Evolutionary conservation across 1,140 invertebrate species (phyloP), one percentile per base, ranked within the genome.

Genomic region (Drosophila melanica): DNA sequence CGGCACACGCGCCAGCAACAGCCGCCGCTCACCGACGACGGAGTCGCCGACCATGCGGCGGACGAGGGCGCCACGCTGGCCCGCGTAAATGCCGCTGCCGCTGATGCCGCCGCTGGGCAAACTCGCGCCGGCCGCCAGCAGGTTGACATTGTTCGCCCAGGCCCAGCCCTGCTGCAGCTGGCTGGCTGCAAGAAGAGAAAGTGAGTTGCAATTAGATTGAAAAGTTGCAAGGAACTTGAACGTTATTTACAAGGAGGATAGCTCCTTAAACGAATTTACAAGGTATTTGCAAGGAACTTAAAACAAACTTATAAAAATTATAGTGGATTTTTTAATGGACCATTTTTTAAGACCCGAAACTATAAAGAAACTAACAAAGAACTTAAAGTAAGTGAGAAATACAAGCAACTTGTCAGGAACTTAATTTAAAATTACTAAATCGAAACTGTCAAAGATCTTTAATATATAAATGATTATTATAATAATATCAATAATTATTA

Each of bases 31-130:
- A 1, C 92, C 92, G 0, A 81, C 63, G 0, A 33, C 7, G 10
- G 35, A 65, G 9, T 84, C 55, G 4, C 91, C 92, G 10, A 93
- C 92, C 93, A 94, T 94, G 7, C 90, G 87, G 57, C 93, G 92
- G 3, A 89, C 69, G 27, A 94, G 47, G 0, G 92, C 89, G 8
- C 93, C 93, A 2, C 90, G 85, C 65, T 92, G 87, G 0, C 93
- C 92, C 0, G 93, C 92, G 71, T 93, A 95, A 41, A 96, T 95
- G 23, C 95, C 95, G 41, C 94, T 94, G 12, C 95, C 95, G 45
- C 93, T 93, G 55, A 93, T 93, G 10, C 94, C 94, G 9, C 91
- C 66, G 6, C 58, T 27, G 0, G 94, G 93, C 70, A 93, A 92
- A 84, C 94, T 94, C 2, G 92, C 94, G 42, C 94, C 94, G 53